A percentile compares a stretch with the other conserved stretches of the same genome.
phyloP scores from a whole-genome alignment of 2,888 invertebrate genomes.

The Spisula solida region DNA sequence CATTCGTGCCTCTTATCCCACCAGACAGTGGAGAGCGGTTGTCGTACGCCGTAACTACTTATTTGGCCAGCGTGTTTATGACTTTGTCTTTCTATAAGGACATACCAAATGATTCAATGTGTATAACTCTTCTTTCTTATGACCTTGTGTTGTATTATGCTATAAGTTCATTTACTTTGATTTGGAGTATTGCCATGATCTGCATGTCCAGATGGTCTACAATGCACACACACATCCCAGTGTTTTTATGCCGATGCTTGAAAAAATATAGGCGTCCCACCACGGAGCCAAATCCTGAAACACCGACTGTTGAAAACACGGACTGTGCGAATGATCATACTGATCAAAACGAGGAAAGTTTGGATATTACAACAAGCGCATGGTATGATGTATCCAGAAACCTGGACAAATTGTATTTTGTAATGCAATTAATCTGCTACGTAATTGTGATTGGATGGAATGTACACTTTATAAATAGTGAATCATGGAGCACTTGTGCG shows the following conservation, averaged over 20 bases:
- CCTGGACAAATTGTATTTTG: not conserved
- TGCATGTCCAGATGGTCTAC: not conserved
- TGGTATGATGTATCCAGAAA: slow-evolving; percentile 9
- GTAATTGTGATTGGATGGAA: not conserved
- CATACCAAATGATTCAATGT: not conserved
- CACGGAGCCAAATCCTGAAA: not conserved
- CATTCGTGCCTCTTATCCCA: not conserved
- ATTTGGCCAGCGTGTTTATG: not conserved
- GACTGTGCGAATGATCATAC: not conserved
- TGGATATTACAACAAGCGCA: not conserved
- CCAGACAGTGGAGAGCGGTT: not conserved
- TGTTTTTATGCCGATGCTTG: not conserved
- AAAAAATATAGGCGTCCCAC: too few species aligned
- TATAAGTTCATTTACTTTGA: not conserved
- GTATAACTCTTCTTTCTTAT: not conserved
- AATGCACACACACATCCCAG: not conserved
- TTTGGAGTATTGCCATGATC: slow-evolving; percentile 18
- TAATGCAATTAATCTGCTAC: not conserved
- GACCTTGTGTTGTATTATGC: not conserved
- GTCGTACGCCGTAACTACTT: slow-evolving; percentile 7
- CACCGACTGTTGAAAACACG: not conserved
- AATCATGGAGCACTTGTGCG: not conserved
- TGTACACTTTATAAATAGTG: not conserved
- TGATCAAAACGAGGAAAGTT: not conserved
- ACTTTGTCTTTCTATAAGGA: not conserved